phyloP scores from a whole-genome alignment of 2,113 vertebrate genomes.

The Bubo blakistoni region DNA sequence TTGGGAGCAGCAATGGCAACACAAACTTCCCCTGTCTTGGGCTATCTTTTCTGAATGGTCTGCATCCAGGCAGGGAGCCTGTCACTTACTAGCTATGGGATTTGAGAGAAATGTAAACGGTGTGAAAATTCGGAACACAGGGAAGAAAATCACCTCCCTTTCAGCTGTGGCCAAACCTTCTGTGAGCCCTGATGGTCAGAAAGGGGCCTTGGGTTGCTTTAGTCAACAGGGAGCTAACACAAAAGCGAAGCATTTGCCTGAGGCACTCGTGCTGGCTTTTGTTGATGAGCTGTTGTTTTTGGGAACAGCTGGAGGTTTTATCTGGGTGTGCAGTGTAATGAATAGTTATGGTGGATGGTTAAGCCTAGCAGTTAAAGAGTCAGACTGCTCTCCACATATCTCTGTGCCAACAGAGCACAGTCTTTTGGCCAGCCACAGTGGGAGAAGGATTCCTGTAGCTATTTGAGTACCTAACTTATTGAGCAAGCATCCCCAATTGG shows the following conservation, averaged over 20 bases:
- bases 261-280: background rate
- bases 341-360: background rate
- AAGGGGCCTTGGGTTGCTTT: background rate
- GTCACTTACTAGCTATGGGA: background rate
- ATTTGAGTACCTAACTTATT: background rate
- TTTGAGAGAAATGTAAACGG: background rate
- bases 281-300: background rate
- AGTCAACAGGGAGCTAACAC: background rate
- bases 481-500: fast-evolving
- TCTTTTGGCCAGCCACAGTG: background rate
- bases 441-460: background rate
- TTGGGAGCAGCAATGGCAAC: background rate
- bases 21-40: background rate
- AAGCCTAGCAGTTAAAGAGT: background rate
- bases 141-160: background rate
- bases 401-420: background rate
- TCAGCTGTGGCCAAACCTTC: background rate
- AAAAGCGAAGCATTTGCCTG: background rate
- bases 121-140: background rate
- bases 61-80: background rate
- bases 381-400: background rate
- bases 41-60: background rate
- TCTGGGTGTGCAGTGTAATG: background rate
- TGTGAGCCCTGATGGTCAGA: background rate
- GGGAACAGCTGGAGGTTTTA: slow-evolving; percentile 10